Evolutionary conservation across 2,113 vertebrate genomes (phyloP).

Genomic region (Microtus pennsylvanicus): DNA sequence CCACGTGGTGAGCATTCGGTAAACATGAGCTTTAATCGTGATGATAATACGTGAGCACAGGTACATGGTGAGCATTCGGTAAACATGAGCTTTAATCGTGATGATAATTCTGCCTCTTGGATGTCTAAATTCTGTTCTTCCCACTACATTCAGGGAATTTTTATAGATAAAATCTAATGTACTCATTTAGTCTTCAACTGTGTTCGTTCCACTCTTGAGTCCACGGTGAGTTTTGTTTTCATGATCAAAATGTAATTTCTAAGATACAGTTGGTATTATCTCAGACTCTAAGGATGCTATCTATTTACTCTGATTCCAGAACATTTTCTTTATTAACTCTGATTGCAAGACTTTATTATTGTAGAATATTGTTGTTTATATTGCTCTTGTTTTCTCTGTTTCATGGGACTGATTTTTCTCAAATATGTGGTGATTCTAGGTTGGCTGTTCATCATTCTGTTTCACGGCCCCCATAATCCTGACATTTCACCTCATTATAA

Average conservation of each 20-base stretch:
- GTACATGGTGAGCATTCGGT: neutral
- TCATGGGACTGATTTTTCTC: slow-evolving; percentile 19
- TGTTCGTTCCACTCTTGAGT: neutral
- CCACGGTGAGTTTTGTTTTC: neutral
- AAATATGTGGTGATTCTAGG: neutral
- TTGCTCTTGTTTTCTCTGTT: neutral
- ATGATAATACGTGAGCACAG: neutral
- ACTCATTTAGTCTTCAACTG: neutral
- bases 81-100: neutral
- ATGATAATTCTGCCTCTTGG: neutral
- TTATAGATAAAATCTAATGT: neutral
- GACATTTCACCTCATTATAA: slow-evolving; percentile 21
- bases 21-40: neutral
- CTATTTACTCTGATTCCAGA: neutral
- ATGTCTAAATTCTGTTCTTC: slow-evolving; percentile 16
- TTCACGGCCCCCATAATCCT: slow-evolving; percentile 13
- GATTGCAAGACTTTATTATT: neutral
- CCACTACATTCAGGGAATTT: neutral
- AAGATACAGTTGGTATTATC: neutral
- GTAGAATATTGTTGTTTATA: neutral
- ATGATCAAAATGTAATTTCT: slow-evolving; percentile 28
- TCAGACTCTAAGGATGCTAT: slow-evolving; percentile 1
- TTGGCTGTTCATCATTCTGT: slow-evolving; percentile 38
- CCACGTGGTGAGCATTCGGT: neutral
- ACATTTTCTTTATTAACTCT: neutral